Conservation (phyloP, 2,888 invertebrate species). For the Apodemia duryi region DNA sequence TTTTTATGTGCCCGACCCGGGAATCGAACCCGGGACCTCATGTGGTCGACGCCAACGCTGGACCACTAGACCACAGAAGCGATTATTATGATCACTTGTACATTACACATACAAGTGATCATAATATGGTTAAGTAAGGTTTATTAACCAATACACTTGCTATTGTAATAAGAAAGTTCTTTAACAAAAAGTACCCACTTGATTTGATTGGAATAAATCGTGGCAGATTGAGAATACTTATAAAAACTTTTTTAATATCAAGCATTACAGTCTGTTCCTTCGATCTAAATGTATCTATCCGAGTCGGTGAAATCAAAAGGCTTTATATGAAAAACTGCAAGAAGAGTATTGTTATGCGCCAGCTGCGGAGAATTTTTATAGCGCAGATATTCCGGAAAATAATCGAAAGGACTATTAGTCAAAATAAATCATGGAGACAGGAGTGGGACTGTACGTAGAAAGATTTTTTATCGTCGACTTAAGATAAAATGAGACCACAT, state of each 20-base stretch:
- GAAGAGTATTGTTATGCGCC: constrained; percentile 50
- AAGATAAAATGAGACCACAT: constrained; percentile 20
- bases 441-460: constrained; percentile 14
- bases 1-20: too few species aligned
- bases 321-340: constrained; percentile 57
- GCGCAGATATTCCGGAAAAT: constrained; percentile 20
- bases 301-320: constrained; percentile 57
- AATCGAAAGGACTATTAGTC: constrained; percentile 20
- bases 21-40: too few species aligned
- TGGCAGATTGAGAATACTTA: constrained; percentile 42
- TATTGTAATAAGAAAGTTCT: constrained; percentile 15
- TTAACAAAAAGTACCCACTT: constrained; percentile 23
- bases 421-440: constrained; percentile 20
- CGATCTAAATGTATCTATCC: constrained; percentile 62
- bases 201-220: constrained; percentile 33
- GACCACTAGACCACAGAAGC: too few species aligned
- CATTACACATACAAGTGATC: neutral
- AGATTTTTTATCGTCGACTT: constrained; percentile 22
- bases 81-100: neutral
- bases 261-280: constrained; percentile 60
- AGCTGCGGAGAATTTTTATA: constrained; percentile 38
- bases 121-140: neutral
- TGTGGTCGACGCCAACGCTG: too few species aligned
- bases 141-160: constrained; percentile 2
- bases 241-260: constrained; percentile 76